Base-by-base conservation (phyloP, 2,888 invertebrate species). In the Luperina testacea region DNA sequence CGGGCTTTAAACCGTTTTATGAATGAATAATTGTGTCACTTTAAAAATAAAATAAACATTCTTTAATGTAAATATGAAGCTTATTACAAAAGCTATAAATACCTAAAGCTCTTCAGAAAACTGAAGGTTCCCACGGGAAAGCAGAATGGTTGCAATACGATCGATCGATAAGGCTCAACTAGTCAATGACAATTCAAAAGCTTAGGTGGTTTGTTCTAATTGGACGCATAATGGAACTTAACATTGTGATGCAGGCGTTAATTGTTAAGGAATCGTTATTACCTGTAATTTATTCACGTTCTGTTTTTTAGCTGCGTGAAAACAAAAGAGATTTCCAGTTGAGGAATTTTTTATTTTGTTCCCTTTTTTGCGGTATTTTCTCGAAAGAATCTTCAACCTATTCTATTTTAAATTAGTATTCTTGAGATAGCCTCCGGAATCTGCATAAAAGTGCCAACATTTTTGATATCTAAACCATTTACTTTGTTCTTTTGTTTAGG, bases 401-500 rank as follows among this genome's bases (percentile, higher is more conserved):
- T 80, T 78, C 24, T 57, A 64, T 32, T 53, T 38, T 32, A 20
- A 64, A 67, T 45, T 71, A 27, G 1, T 5, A 17, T 67, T 32
- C 4, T 82, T 45, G 11, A 53, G 24, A 57, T 63, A 68, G 11
- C 17, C 20, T 42, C 32, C n/a, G 53, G 38, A 53, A n/a, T 11
- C 20, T 38, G 59, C 38, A 32, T n/a, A 45, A 38, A 73, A 32
- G 38, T 67, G 20, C 5, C 15, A 51, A 45, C 2, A 51, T 45
- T 20, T 77, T 42, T 42, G 57, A 57, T 11, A 32, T 42, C 13
- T 68, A 17, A 61, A 42, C 0, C 0, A 27, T 8, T 27, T 17
- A 15, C 17, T 64, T 57, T 72, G 42, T 65, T 71, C 32, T 77
- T 77, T 87, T 78, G 51, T 76, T 5, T 89, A 96, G 95, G 89